Evolutionary conservation across 2,797 vertebrate genomes (phyloP).

Genomic region (Halcyon leucocephala): DNA sequence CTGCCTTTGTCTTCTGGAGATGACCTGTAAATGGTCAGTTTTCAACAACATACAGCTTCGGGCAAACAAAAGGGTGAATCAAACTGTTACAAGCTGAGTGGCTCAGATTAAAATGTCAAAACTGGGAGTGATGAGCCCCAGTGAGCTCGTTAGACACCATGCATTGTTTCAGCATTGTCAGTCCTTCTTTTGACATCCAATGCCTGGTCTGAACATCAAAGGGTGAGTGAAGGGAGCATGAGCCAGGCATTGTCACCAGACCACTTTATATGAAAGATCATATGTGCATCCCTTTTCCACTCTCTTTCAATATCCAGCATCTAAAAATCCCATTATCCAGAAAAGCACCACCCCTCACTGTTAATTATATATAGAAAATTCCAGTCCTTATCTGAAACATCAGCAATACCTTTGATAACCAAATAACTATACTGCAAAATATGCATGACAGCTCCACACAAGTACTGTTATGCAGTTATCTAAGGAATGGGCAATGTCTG

Average conservation of each 20-base stretch:
- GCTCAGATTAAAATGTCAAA: conserved; percentile 7
- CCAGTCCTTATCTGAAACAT: background rate
- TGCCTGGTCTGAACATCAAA: conserved; percentile 41
- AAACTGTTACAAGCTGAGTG: background rate
- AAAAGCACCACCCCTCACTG: background rate
- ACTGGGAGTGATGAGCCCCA: background rate
- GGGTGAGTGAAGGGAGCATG: rapidly evolving
- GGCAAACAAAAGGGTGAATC: background rate
- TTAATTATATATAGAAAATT: conserved; percentile 35
- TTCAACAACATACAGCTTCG: background rate
- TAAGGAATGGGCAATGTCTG: background rate
- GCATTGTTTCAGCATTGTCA: background rate
- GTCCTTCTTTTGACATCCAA: conserved; percentile 1
- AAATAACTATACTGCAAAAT: background rate
- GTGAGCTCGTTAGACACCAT: conserved; percentile 22
- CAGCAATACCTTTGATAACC: conserved; percentile 14
- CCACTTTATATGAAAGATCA: conserved; percentile 16
- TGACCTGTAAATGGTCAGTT: background rate
- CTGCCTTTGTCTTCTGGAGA: background rate
- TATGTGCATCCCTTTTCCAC: background rate
- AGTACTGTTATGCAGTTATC: background rate
- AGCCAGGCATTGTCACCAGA: conserved; percentile 30
- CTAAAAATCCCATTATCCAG: conserved; percentile 9
- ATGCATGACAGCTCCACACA: background rate
- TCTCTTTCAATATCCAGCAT: background rate